Evolutionary conservation across 2,113 vertebrate genomes (phyloP).

Genomic region (Coturnix japonica): DNA sequence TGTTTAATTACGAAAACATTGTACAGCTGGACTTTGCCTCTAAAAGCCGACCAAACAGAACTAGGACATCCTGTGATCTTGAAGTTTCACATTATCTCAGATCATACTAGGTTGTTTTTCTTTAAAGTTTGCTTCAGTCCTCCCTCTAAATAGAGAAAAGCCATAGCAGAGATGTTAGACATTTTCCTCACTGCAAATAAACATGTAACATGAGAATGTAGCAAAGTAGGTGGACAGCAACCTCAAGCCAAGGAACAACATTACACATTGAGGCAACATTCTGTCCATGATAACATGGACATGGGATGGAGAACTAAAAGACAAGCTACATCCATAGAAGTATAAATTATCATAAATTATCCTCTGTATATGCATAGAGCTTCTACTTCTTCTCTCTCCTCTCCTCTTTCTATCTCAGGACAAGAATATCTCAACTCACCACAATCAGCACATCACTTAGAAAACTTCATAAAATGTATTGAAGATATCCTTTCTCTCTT

Average conservation of each 20-base stretch:
- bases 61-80: not conserved
- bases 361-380: accelerated
- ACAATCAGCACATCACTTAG: not conserved
- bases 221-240: not conserved
- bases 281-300: accelerated
- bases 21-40: not conserved
- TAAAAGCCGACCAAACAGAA: not conserved
- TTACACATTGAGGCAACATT: not conserved
- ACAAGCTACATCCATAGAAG: not conserved
- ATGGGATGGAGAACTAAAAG: not conserved
- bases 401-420: not conserved
- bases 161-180: not conserved
- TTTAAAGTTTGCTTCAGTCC: not conserved
- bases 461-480: not conserved
- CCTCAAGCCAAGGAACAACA: not conserved
- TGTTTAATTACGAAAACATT: not conserved
- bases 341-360: not conserved
- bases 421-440: not conserved
- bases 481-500: not conserved
- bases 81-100: not conserved
- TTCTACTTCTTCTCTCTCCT: not conserved
- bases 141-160: not conserved
- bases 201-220: not conserved
- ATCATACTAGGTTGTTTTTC: not conserved
- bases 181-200: not conserved